These are phyloP conservation scores for Mesorhabditis sp. DNA, from an alignment of 2,888 invertebrate species.

Conservation along the genomic window DNA sequence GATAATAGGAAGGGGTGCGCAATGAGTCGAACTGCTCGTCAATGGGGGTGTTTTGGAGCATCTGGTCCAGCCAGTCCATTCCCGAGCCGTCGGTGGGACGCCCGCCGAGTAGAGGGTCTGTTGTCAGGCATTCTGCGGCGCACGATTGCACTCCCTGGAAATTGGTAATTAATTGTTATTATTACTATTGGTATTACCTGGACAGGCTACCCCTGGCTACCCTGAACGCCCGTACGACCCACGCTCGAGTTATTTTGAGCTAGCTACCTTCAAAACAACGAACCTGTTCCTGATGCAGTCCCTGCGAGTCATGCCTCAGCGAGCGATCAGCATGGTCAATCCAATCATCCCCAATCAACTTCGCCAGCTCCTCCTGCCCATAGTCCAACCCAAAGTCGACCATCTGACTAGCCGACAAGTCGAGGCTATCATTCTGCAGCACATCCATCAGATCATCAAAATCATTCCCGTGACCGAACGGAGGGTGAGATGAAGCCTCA, in stretches of 20 bases:
- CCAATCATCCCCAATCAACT: slow-evolving; percentile 23
- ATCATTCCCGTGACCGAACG: slow-evolving; percentile 13
- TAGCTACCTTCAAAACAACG: no score
- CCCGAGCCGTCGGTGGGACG: slow-evolving; percentile 9
- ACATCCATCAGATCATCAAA: slow-evolving; percentile 21
- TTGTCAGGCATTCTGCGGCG: slow-evolving; percentile 8
- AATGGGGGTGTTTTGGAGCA: slow-evolving; percentile 14
- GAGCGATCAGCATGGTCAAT: slow-evolving; percentile 14
- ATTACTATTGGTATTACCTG: neutral
- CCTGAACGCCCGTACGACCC: slow-evolving; percentile 9
- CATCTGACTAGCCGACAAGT: neutral
- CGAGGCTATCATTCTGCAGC: slow-evolving; percentile 7
- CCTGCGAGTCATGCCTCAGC: slow-evolving; percentile 13
- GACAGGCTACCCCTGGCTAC: slow-evolving; percentile 7
- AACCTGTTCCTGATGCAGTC: neutral
- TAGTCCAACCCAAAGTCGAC: slow-evolving; percentile 8
- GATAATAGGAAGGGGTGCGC: neutral
- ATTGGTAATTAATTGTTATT: neutral
- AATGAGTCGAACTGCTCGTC: slow-evolving; percentile 12
- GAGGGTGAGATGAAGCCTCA: neutral
- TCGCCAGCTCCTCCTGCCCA: slow-evolving; percentile 20
- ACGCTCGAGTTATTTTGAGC: no score
- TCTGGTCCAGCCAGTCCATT: slow-evolving; percentile 17
- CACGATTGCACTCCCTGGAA: neutral
- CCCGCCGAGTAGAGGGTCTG: slow-evolving; percentile 12